A percentile compares a stretch with the other conserved stretches of the same genome.
These are phyloP conservation scores for Pelobates fuscus DNA, from an alignment of 2,113 vertebrate genomes.

Conservation along the genomic window DNA sequence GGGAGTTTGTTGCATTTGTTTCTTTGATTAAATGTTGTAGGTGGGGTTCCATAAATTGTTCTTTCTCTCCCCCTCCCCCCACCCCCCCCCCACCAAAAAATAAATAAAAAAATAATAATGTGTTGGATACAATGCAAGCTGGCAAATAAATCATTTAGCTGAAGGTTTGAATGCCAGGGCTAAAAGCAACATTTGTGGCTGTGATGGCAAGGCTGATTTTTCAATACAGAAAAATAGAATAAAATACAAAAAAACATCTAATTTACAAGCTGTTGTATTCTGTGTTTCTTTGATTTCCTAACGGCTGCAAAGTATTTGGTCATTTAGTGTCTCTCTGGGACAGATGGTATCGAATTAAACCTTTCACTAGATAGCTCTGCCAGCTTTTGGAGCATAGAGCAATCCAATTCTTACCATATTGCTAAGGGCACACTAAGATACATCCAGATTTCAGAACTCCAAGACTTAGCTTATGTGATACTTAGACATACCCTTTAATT, in stretches of 20 bases:
- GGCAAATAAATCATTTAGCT: conserved; percentile 27
- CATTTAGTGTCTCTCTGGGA: conserved; percentile 46
- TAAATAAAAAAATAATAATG: too few species aligned
- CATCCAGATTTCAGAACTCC: background rate
- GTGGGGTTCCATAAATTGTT: conserved; percentile 4
- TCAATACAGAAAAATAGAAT: conserved; percentile 21
- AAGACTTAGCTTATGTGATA: background rate
- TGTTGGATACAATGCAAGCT: conserved; percentile 13
- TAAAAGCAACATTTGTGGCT: conserved; percentile 39
- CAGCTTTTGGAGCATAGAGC: conserved; percentile 8
- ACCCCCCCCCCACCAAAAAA: too few species aligned
- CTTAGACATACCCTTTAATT: background rate
- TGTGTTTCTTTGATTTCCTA: conserved; percentile 31
- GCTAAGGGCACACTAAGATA: conserved; percentile 15
- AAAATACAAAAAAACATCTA: conserved; percentile 30
- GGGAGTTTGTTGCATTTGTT: background rate
- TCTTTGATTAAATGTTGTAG: conserved; percentile 7
- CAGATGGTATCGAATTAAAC: conserved; percentile 45
- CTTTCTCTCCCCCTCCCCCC: too few species aligned
- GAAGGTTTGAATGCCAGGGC: conserved; percentile 22
- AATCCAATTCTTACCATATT: conserved; percentile 25
- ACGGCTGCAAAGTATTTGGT: conserved; percentile 41
- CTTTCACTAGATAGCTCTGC: conserved; percentile 25
- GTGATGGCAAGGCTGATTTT: conserved; percentile 5
- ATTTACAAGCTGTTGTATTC: conserved; percentile 46